Evolutionary conservation across 2,888 invertebrate genomes (phyloP), one percentile per base, ranked within the genome.

Genomic region (Lithosia quadra): DNA sequence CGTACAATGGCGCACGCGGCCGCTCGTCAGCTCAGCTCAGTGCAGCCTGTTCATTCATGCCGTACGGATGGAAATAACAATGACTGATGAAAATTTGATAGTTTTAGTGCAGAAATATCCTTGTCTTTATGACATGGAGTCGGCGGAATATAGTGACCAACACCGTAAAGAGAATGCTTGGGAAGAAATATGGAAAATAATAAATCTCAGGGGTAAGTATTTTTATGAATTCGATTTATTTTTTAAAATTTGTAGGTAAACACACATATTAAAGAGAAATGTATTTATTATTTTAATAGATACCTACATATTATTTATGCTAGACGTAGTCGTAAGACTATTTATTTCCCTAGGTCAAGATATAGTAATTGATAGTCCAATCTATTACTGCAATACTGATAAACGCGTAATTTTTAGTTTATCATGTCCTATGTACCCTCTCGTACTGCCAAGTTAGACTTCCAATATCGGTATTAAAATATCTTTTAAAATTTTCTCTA

Each of bases 21-120:
- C 56, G 59, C 61, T 68, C 65, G 60, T 58, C 58, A 58, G 58
- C 58, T 58, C 58, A 58, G 58, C 58, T 43, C 43, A 43, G 43
- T 43, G 43, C 43, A 58, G 58, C 58, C 58, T 58, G 33, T 58
- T 58, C 58, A 58, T 58, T 58, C 33, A 58, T 58, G 61, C 69
- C 69, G 65, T 69, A 61, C 65, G 69, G 65, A 60, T 69, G 65
- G 61, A 69, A 69, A 69, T 58, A 33, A 58, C 65, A 69, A 69
- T 69, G 69, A 69, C 69, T 69, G 65, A 69, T 61, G 65, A 66
- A 69, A 69, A 68, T 67, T 63, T 68, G 49, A 68, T 63, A 63
- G 67, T 68, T 63, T 68, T 63, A 67, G 63, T 65, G 65, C 59
- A 65, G 65, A 65, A 67, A 61, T 67, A 67, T 67, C 67, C 67